A percentile compares a stretch with the other conserved stretches of the same genome.
phyloP scores from a whole-genome alignment of 2,888 invertebrate genomes.

The Globia sparganii region DNA sequence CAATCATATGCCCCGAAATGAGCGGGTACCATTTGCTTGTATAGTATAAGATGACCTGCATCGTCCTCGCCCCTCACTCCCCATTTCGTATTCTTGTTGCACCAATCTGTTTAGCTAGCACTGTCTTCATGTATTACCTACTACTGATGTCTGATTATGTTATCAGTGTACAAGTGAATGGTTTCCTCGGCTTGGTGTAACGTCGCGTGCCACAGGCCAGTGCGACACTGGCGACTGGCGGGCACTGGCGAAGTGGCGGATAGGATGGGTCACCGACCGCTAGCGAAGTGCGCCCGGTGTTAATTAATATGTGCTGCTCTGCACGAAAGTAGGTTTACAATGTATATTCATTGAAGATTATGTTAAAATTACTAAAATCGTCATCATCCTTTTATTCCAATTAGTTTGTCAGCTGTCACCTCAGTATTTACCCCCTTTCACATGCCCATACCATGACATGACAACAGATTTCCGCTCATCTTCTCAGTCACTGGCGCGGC shows the following conservation, averaged over 20 bases:
- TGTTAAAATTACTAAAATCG: neutral
- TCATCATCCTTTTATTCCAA: neutral
- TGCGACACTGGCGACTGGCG: slow-evolving; percentile 41
- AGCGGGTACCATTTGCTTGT: too few species aligned
- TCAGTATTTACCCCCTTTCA: neutral
- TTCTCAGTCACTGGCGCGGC: neutral
- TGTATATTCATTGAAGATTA: neutral
- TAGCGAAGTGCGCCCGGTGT: neutral
- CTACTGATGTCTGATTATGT: slow-evolving; percentile 35
- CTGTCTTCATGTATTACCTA: slow-evolving; percentile 6
- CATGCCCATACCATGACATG: neutral
- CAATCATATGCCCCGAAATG: neutral
- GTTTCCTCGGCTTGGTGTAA: slow-evolving; percentile 22
- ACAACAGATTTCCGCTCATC: neutral
- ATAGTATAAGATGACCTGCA: neutral
- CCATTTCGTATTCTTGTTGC: slow-evolving; percentile 6
- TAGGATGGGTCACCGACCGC: slow-evolving; percentile 38
- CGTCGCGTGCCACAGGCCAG: slow-evolving; percentile 29
- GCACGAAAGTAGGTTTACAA: neutral
- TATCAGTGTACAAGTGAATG: slow-evolving; percentile 47
- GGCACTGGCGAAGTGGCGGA: neutral
- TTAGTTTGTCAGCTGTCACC: neutral
- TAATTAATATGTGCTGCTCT: slow-evolving; percentile 45
- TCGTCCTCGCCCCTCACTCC: neutral
- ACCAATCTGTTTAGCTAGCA: slow-evolving; percentile 2